Evolutionary conservation across 2,113 vertebrate species (phyloP).

Genomic region (Malurus elegans): DNA sequence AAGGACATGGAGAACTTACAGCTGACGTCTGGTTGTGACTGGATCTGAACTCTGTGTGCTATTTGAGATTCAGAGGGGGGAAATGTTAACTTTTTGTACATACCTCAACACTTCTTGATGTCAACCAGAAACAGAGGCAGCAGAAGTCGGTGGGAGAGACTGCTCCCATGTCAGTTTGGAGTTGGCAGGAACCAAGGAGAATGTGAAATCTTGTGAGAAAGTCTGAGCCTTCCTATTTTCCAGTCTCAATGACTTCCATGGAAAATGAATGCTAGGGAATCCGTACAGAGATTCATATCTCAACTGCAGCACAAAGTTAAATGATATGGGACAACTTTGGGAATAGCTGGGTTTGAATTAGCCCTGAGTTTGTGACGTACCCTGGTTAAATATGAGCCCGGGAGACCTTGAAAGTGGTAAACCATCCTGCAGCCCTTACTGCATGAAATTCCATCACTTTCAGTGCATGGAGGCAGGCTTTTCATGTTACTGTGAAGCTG

Average conservation of each 20-base stretch:
- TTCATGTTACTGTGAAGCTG: not conserved
- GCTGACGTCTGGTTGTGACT: not conserved
- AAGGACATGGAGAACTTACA: not conserved
- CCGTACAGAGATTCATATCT: not conserved
- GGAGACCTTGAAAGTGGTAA: not conserved
- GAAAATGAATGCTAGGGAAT: not conserved
- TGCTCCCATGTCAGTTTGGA: not conserved
- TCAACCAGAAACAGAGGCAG: conserved; percentile 10
- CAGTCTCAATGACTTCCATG: not conserved
- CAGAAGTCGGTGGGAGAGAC: not conserved
- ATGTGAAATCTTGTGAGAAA: not conserved
- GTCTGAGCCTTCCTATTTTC: not conserved
- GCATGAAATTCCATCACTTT: not conserved
- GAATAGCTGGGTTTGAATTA: not conserved
- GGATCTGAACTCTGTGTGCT: not conserved
- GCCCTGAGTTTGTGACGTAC: fast-evolving
- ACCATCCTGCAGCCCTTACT: not conserved
- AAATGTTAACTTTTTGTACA: not conserved
- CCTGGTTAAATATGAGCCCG: not conserved
- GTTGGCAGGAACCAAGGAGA: not conserved
- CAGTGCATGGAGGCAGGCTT: not conserved
- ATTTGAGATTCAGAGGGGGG: not conserved
- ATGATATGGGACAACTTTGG: not conserved
- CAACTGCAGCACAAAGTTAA: not conserved
- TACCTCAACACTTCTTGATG: conserved; percentile 12